A percentile compares a stretch with the other conserved stretches of the same genome.
phyloP scores from a whole-genome alignment of 2,888 invertebrate genomes.

The Cosmopolites sordidus region DNA sequence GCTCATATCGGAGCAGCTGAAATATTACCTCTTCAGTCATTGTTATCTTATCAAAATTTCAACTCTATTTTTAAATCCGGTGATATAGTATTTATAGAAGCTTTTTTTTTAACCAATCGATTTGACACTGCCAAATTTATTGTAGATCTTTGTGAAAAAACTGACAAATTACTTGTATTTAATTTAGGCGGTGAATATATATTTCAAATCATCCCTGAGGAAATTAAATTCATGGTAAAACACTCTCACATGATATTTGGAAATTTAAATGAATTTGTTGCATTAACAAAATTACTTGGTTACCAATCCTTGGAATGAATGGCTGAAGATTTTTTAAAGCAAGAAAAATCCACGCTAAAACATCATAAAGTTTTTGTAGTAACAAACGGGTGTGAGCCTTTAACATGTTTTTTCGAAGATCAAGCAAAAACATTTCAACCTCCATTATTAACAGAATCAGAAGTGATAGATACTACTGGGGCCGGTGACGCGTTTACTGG shows the following conservation, averaged over 20 bases:
- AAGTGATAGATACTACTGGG: conserved; percentile 56
- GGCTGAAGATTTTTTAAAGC: conserved; percentile 20
- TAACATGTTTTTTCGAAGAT: conserved; percentile 48
- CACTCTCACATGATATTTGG: conserved; percentile 55
- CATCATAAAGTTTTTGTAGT: conserved; percentile 55
- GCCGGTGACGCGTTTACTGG: conserved; percentile 60
- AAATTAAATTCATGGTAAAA: conserved; percentile 48
- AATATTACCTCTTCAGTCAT: conserved; percentile 43
- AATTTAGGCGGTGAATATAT: conserved; percentile 56
- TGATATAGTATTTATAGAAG: conserved; percentile 53
- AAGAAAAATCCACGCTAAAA: conserved; percentile 14
- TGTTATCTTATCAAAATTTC: conserved; percentile 32
- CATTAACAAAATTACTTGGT: conserved; percentile 44
- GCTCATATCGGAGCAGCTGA: conserved; percentile 56
- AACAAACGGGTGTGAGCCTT: conserved; percentile 58
- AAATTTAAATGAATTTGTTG: conserved; percentile 53
- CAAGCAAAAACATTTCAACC: conserved; percentile 39
- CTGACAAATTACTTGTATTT: conserved; percentile 48
- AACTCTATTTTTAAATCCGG: conserved; percentile 33
- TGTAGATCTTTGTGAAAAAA: conserved; percentile 45
- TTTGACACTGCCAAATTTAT: conserved; percentile 48
- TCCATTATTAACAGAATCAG: conserved; percentile 42
- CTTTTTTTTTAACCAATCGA: conserved; percentile 55
- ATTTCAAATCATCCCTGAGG: conserved; percentile 45
- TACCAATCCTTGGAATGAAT: conserved; percentile 29